These are phyloP conservation scores for Caenorhabditis drosophilae DNA, from an alignment of 2,888 invertebrate genomes.

Conservation along the genomic window DNA sequence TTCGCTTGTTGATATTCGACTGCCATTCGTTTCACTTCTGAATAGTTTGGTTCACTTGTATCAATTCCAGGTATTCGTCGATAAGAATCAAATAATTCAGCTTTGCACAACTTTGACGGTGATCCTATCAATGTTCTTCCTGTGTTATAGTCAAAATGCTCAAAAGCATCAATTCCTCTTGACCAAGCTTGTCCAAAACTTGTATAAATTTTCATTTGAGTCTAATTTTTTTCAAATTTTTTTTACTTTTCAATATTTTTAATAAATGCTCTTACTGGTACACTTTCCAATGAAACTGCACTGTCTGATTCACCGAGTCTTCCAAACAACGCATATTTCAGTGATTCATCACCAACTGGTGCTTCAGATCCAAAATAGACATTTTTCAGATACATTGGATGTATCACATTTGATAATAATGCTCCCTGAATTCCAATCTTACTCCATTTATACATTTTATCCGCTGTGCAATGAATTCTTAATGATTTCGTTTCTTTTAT, in stretches of 20 bases:
- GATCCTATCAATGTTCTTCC: constrained; percentile 23
- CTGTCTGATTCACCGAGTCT: constrained; percentile 1
- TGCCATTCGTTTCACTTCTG: constrained; percentile 23
- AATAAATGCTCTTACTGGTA: constrained; percentile 3
- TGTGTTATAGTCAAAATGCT: constrained; percentile 16
- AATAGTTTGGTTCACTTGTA: constrained; percentile 11
- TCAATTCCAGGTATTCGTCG: constrained; percentile 3
- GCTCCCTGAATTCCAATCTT: constrained; percentile 48
- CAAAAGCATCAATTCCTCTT: constrained; percentile 12
- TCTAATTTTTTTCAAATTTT: background rate
- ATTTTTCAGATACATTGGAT: constrained; percentile 24
- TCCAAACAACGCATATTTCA: constrained; percentile 18
- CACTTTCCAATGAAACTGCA: constrained; percentile 11
- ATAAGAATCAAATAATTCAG: constrained; percentile 23
- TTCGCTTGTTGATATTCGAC: constrained; percentile 36
- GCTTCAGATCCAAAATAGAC: constrained; percentile 32
- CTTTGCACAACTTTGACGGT: constrained; percentile 31
- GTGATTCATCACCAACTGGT: constrained; percentile 17
- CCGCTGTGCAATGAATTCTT: constrained; percentile 37
- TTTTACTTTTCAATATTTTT: background rate
- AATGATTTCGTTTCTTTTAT: constrained; percentile 11
- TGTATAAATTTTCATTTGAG: constrained; percentile 4
- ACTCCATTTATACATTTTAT: constrained; percentile 54
- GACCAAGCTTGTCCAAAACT: constrained; percentile 12
- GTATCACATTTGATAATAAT: constrained; percentile 37